A percentile compares a stretch with the other conserved stretches of the same genome.
phyloP scores from a whole-genome alignment of 2,888 invertebrate species.

The Ethmia dodecea region DNA sequence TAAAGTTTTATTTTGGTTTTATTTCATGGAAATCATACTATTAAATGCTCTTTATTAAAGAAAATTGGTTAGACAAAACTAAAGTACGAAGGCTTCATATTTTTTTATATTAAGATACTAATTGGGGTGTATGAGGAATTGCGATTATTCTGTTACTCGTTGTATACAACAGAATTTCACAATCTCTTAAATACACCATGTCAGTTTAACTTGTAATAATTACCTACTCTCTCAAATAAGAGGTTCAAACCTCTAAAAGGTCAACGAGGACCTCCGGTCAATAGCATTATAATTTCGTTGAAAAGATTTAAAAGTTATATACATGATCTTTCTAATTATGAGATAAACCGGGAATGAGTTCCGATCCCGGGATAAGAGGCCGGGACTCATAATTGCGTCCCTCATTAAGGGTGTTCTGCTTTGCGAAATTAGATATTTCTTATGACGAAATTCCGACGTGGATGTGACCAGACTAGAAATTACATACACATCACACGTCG shows the following conservation, averaged over 20 bases:
- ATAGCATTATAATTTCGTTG: not conserved
- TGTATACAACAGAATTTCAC: too few relatives aligned
- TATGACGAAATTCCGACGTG: slow-evolving; percentile 35
- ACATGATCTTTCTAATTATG: slow-evolving; percentile 33
- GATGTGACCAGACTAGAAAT: slow-evolving; percentile 7
- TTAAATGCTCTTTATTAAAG: too few relatives aligned
- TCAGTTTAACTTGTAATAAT: too few relatives aligned
- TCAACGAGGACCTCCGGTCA: not conserved
- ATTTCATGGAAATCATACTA: too few relatives aligned
- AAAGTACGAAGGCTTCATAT: too few relatives aligned
- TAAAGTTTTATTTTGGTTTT: too few relatives aligned
- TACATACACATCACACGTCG: too few relatives aligned
- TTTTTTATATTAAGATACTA: too few relatives aligned
- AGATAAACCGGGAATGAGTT: slow-evolving; percentile 23
- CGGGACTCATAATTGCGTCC: slow-evolving; percentile 49
- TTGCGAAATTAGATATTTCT: slow-evolving; percentile 49
- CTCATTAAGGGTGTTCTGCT: slow-evolving; percentile 44
- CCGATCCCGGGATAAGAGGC: slow-evolving; percentile 29
- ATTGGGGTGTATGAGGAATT: too few relatives aligned
- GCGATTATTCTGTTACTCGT: too few relatives aligned
- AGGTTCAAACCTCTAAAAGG: not conserved
- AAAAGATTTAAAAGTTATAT: not conserved
- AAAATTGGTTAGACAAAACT: too few relatives aligned
- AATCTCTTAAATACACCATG: too few relatives aligned
- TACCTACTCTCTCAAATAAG: not conserved